phyloP scores from a whole-genome alignment of 2,888 invertebrate genomes.

The Drosophila dives region DNA sequence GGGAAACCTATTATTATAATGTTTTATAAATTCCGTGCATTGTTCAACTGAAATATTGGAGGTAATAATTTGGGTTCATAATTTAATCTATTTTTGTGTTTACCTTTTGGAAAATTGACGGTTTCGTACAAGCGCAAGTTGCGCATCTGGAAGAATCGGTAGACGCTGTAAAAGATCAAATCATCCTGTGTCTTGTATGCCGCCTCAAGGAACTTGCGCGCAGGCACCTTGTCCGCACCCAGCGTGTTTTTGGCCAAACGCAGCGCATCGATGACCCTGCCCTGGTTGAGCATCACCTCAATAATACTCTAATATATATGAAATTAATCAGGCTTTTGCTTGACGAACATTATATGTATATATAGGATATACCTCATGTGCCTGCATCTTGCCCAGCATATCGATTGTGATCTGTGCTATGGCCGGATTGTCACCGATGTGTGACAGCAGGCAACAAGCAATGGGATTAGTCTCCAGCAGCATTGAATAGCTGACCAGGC shows the following conservation, averaged over 20 bases:
- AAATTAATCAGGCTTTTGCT: slow-evolving; percentile 86
- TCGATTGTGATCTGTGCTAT: slow-evolving; percentile 97
- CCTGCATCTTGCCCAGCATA: slow-evolving; percentile 94
- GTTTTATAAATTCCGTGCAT: slow-evolving; percentile 83
- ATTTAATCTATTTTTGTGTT: slow-evolving; percentile 5
- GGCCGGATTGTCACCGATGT: slow-evolving; percentile 92
- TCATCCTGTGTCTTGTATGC: slow-evolving; percentile 88
- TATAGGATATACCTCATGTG: slow-evolving; percentile 86
- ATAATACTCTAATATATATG: slow-evolving; percentile 93
- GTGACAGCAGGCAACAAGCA: slow-evolving; percentile 94
- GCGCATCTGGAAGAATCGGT: slow-evolving; percentile 87
- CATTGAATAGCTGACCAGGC: slow-evolving; percentile 93
- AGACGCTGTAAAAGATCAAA: slow-evolving; percentile 90
- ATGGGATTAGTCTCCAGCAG: slow-evolving; percentile 93
- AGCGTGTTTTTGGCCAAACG: slow-evolving; percentile 83
- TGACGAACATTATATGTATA: neutral
- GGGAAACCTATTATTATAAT: slow-evolving; percentile 79
- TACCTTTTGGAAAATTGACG: slow-evolving; percentile 87
- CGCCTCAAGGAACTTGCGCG: slow-evolving; percentile 93
- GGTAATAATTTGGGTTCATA: neutral
- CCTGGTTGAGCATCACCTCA: slow-evolving; percentile 95
- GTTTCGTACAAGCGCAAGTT: slow-evolving; percentile 87
- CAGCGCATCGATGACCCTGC: slow-evolving; percentile 91
- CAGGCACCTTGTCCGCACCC: slow-evolving; percentile 87
- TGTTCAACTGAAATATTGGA: slow-evolving; percentile 78